phyloP scores from a whole-genome alignment of 2,797 vertebrate species.

The Chelonia mydas region DNA sequence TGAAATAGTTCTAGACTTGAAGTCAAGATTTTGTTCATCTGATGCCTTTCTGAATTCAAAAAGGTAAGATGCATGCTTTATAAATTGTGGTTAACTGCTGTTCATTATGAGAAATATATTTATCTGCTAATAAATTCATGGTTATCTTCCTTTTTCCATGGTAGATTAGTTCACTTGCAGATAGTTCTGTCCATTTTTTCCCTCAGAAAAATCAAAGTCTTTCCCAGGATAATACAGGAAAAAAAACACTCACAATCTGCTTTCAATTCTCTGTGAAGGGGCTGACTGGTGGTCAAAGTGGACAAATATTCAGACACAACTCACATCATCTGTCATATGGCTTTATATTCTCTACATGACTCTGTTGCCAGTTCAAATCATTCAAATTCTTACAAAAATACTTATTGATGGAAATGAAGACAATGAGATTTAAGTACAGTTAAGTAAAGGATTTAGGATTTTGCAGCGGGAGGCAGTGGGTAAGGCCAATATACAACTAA shows the following conservation, averaged over 20 bases:
- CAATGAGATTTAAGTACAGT: neutral
- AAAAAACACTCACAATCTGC: neutral
- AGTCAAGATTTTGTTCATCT: neutral
- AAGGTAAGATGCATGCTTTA: neutral
- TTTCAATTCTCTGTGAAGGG: slow-evolving; percentile 17
- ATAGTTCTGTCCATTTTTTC: neutral
- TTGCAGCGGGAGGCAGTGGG: neutral
- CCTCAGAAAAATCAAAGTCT: neutral
- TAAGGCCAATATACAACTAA: neutral
- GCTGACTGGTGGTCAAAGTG: neutral
- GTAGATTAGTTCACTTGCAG: neutral
- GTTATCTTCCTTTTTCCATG: neutral
- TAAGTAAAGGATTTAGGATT: neutral
- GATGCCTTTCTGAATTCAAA: neutral
- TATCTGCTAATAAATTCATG: neutral
- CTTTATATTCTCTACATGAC: neutral
- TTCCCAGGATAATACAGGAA: neutral
- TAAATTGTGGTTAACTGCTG: neutral
- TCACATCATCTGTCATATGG: neutral
- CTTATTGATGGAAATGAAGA: neutral
- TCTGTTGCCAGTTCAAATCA: neutral
- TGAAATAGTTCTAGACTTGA: neutral
- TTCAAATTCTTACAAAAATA: neutral
- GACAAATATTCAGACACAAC: neutral
- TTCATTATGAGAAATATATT: neutral